Conservation (phyloP, 2,888 invertebrate species). For the Oligia fasciuncula region DNA sequence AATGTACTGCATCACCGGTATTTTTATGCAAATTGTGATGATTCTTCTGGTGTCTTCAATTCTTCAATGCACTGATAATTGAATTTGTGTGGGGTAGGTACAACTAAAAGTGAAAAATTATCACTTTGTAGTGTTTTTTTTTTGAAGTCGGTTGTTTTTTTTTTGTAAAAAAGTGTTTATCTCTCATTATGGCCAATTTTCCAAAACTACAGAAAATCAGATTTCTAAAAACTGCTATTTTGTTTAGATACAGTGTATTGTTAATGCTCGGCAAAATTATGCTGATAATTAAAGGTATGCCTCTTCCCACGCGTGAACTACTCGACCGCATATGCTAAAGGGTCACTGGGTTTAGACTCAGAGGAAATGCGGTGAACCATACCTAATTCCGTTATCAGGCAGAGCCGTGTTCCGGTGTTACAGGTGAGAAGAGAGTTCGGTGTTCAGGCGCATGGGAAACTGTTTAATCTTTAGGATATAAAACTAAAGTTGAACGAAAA, state of each 20-base stretch:
- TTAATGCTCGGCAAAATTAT: neutral
- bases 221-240: neutral
- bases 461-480: neutral
- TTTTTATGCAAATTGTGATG: too few species aligned
- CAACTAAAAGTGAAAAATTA: too few species aligned
- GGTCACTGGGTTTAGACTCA: slow-evolving; percentile 12
- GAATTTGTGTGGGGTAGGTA: too few species aligned
- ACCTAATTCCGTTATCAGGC: slow-evolving; percentile 16
- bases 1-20: too few species aligned
- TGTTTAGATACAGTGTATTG: too few species aligned
- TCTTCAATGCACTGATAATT: too few species aligned
- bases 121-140: too few species aligned
- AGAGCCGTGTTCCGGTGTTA: neutral
- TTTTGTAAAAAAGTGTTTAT: too few species aligned
- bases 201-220: neutral
- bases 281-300: slow-evolving; percentile 1
- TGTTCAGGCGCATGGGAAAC: too few species aligned
- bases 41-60: too few species aligned
- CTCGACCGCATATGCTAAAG: slow-evolving; percentile 18
- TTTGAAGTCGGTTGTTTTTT: too few species aligned
- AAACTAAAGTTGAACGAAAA: neutral
- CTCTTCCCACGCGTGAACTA: slow-evolving; percentile 30
- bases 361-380: slow-evolving; percentile 15
- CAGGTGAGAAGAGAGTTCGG: neutral
- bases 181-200: neutral